Conservation (phyloP, 2,888 invertebrate genomes). For the Oeneis ivallda region DNA sequence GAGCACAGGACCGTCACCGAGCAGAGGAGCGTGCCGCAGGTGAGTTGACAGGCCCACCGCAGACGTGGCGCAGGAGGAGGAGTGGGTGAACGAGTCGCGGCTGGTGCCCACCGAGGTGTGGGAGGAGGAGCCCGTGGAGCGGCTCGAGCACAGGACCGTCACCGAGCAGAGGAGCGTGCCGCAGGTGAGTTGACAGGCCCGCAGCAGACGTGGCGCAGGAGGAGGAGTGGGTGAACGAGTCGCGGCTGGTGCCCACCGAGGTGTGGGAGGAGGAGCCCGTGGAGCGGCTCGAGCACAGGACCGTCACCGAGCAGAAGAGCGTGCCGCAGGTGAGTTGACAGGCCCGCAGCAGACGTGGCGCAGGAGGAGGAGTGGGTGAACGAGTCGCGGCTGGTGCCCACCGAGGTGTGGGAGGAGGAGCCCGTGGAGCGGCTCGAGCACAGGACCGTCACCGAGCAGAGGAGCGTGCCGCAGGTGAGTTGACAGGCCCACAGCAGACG, state of each 20-base stretch:
- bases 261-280: conserved; percentile 80
- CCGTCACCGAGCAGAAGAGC: too few species aligned
- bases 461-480: conserved; percentile 86
- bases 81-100: conserved; percentile 89
- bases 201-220: too few species aligned
- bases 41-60: too few species aligned
- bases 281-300: too few species aligned
- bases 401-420: conserved; percentile 97
- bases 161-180: conserved; percentile 89
- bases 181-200: conserved; percentile 80
- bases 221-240: too few species aligned
- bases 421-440: conserved; percentile 92
- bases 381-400: conserved; percentile 91
- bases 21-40: too few species aligned
- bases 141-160: conserved; percentile 91
- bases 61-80: conserved; percentile 83
- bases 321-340: too few species aligned
- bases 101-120: conserved; percentile 96
- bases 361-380: conserved; percentile 89
- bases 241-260: conserved; percentile 48
- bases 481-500: too few species aligned
- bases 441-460: conserved; percentile 92
- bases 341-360: conserved; percentile 66
- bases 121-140: conserved; percentile 94
- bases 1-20: too few species aligned